Evolutionary conservation across 2,888 invertebrate genomes (phyloP), one percentile per base, ranked within the genome.

Genomic region (Macroteleia sp.): DNA sequence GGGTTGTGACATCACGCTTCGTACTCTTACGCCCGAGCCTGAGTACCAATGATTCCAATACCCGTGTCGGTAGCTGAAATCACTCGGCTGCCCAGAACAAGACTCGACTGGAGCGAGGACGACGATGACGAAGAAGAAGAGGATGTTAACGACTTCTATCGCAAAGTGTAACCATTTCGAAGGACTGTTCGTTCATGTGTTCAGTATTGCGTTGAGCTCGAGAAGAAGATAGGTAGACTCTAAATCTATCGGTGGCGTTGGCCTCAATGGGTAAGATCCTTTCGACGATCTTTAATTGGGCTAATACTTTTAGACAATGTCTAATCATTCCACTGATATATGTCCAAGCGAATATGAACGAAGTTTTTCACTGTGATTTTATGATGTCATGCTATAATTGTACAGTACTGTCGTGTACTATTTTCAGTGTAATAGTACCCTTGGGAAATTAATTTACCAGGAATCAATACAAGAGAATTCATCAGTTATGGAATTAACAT

Each of bases 1-100:
- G 96, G 96, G 92, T 97, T 97, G 96, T 97, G 97, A 97, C 97
- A 97, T 93, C 91, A 90, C 89, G 91, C 91, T 80, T 82, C 88
- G 4, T 90, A 91, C 82, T 90, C 90, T 78, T 97, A 97, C 91
- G 96, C 97, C 86, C 93, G 96, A 93, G 96, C 96, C 93, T 97
- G 96, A 96, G 94, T 91, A 81, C 83, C 52, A 50, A 82, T 64
- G 39, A 22, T 62, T 25, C 54, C 77, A 14, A 42, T 56, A 32
- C 17, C 59, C 17, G n/a, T 64, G 30, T 10, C 66, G 3, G 22
- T 28, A 16, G 8, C 54, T 20, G 25, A 61, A 1, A 12, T 14
- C 42, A 41, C 64, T n/a, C 57, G 66, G 36, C 3, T 17, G 9
- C 8, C 46, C 14, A 56, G 34, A 22, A 28, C 16, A 25, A 30